A percentile compares a stretch with the other conserved stretches of the same genome.
phyloP scores from a whole-genome alignment of 2,888 invertebrate genomes.

The Adineta ricciae region DNA sequence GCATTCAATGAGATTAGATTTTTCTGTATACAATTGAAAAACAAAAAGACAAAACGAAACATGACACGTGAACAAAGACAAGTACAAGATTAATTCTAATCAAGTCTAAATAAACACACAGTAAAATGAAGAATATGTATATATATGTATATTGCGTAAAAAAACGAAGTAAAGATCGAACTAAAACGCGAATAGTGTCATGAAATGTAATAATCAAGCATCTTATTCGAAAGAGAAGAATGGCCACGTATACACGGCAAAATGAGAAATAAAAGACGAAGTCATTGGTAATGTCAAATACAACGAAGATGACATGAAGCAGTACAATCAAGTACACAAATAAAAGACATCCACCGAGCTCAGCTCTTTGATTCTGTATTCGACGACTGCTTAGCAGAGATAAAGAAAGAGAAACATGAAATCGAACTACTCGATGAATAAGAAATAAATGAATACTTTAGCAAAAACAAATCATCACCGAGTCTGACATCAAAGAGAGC shows the following conservation, averaged over 20 bases:
- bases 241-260: background rate
- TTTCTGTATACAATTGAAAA: background rate
- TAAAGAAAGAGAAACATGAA: background rate
- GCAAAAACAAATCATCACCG: background rate
- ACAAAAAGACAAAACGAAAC: background rate
- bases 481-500: background rate
- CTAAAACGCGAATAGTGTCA: background rate
- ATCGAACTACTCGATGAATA: conserved; percentile 11
- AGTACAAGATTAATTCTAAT: background rate
- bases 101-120: background rate
- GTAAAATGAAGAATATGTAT: background rate
- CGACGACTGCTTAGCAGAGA: background rate
- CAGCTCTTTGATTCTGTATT: background rate
- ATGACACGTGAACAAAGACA: background rate
- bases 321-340: background rate
- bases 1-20: background rate
- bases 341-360: background rate
- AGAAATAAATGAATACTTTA: background rate
- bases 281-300: background rate
- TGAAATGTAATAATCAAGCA: background rate
- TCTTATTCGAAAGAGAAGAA: background rate
- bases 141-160: background rate
- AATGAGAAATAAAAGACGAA: background rate
- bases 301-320: background rate
- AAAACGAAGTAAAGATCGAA: background rate